Base-by-base conservation (phyloP, 2,888 invertebrate species). In the Pachymerium ferrugineum region DNA sequence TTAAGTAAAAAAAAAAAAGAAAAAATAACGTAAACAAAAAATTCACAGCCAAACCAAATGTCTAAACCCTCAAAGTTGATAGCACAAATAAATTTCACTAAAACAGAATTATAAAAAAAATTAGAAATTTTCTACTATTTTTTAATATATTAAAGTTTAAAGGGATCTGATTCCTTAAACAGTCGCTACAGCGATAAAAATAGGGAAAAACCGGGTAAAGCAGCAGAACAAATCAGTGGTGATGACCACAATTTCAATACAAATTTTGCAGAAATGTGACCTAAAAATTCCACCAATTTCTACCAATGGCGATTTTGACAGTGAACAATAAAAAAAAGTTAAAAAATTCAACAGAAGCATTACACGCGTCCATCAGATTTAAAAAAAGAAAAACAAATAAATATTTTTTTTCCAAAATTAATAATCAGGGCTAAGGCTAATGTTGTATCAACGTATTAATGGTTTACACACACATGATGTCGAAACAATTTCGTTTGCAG, bases 231-330 rank as follows among this genome's bases (percentile, higher is more conserved):
- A 47, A 47, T 16, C 2, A 38, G 16, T 22, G 22, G 47, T 47
- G 19, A 22, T 47, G 47, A 47, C 47, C 47, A 47, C 47, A 47
- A 47, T 47, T 47, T 47, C 47, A 47, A 47, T 22, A 47, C 47
- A n/a, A n/a, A n/a, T n/a, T 47, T 47, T 19, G 47, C 22, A 47
- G 47, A 47, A 47, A 47, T 47, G 47, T 47, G 47, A 47, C 47
- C 47, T 47, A 47, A 22, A 22, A n/a, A n/a, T 19, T 22, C 47
- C 47, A 47, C 8, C 47, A 47, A 16, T 47, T 47, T 47, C 22
- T 16, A 22, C 47, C 47, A 16, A 47, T 16, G 47, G 47, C 47
- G 22, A 47, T 22, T 22, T 47, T 47, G 19, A 47, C 22, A 47
- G 22, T 47, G 47, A 22, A 38, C n/a, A 19, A 47, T 16, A 47